These are phyloP conservation scores for Aurelia sp. DNA, from an alignment of 30 jellyfish, hydroid and myxozoan species.

Conservation along the genomic window DNA sequence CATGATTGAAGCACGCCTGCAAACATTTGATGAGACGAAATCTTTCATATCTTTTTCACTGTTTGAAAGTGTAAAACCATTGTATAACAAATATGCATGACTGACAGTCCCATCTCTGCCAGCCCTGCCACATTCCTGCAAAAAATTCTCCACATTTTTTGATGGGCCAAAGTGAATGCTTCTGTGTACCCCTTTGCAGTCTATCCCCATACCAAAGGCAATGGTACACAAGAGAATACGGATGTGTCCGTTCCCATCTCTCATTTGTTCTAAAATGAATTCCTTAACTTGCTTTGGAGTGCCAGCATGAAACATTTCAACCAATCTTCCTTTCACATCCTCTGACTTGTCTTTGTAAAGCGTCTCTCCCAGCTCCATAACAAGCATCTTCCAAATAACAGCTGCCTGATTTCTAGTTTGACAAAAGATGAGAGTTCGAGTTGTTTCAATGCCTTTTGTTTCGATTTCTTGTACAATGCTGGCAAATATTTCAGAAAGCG, in stretches of 20 bases:
- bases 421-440: conserved; percentile 9
- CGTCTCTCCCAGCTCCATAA: conserved; percentile 1
- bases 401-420: conserved; percentile 48
- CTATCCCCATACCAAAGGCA: conserved; percentile 42
- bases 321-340: background rate
- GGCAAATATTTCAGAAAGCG: conserved; percentile 9
- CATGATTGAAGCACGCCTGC: background rate
- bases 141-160: background rate
- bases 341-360: conserved; percentile 23
- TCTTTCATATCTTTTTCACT: background rate
- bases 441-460: background rate
- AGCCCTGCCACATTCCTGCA: conserved; percentile 36
- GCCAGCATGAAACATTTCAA: conserved; percentile 54
- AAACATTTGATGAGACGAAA: background rate
- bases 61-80: background rate
- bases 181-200: conserved; percentile 19
- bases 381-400: conserved; percentile 1
- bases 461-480: background rate
- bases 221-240: conserved; percentile 16
- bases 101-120: conserved; percentile 22
- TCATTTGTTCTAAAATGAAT: conserved; percentile 17
- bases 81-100: background rate
- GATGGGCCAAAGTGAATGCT: conserved; percentile 42
- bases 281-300: conserved; percentile 20
- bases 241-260: conserved; percentile 4